Base-by-base conservation (phyloP, 2,888 invertebrate genomes). In the Lordiphosa andalusiaca region DNA sequence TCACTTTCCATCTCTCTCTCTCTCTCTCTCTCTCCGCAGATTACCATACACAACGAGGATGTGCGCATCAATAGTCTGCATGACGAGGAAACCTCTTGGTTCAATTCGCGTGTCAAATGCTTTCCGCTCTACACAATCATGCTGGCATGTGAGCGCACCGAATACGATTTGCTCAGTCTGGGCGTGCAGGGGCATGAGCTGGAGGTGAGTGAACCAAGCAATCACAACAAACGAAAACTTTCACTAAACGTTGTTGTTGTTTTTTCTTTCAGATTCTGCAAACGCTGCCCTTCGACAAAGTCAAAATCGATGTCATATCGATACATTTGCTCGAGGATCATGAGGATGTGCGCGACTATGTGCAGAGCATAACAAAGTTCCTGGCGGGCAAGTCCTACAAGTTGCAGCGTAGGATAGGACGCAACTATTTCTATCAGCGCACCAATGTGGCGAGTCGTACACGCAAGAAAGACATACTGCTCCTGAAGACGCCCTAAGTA, bases 91-190 rank as follows among this genome's bases (percentile, higher is more conserved):
- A 90, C 90, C 25, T 91, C 91, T 60, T 91, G 91, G 90, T 93
- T 93, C 88, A 91, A 92, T 48, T 93, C 94, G 35, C 92, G 95
- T 76, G 94, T 96, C 66, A 94, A 95, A 87, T 96, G 96, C 90
- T 95, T 96, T 87, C 96, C 96, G 54, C 91, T 96, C 64, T 95
- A 94, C 87, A 95, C 96, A 1, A 91, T 96, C 66, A 91, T 96
- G 87, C 89, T 95, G 76, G 96, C 96, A 44, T 94, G 94, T 67
- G 94, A 94, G 85, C 92, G 93, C 46, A 91, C 93, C 6, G 90
- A 90, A 37, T 91, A 95, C 21, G 92, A 94, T 89, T 93, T 93
- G 86, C 90, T 95, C 71, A 92, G 94, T 85, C 90, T 96, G 64
- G 90, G 90, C 48, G 89, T 89, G 56, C 88, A 88, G 70, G 90